Base-by-base conservation (phyloP, 2,797 vertebrate genomes). In the Luscinia megarhynchos region DNA sequence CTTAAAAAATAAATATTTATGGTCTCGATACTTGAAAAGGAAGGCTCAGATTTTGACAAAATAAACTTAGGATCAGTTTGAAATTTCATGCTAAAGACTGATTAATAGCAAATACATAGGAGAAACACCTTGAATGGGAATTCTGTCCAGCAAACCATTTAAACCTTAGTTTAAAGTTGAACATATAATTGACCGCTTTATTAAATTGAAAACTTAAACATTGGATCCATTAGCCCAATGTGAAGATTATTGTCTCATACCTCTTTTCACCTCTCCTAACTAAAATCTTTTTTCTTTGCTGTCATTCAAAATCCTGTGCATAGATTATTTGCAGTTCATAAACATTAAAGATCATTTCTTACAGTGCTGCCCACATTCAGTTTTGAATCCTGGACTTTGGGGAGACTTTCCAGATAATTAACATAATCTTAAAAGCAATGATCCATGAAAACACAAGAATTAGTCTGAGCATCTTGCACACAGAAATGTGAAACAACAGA, bases 11-110 rank as follows among this genome's bases (percentile, higher is more conserved):
- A 36, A n/a, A 53, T 12, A 13, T 41, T 87, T n/a, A 34, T 12
- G 17, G 30, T 45, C 45, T 83, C 0, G 0, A 77, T 51, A 15
- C 46, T 58, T 55, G 55, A 92, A 94, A 94, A 0, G 0, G 0
- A 74, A 74, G 40, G 82, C 30, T 68, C 38, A 18, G 10, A 66
- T 62, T 92, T 64, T 82, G 46, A 58, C 17, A 58, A 78, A 90
- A 75, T 15, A 66, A 74, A 40, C 18, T 61, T 30, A 48, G 5
- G 8, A 70, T 63, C 53, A 77, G 38, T 26, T 70, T 63, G 10
- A 21, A 81, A 75, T 73, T 69, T 55, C 20, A n/a, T 11, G 23
- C 6, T 54, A 30, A 75, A 84, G 43, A 58, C 12, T 12, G 72
- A 46, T 13, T 29, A 62, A 54, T 24, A 80, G 43, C 12, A 85